Evolutionary conservation across 2,888 invertebrate genomes (phyloP), one percentile per base, ranked within the genome.

Genomic region (Pyrochroa serraticornis): DNA sequence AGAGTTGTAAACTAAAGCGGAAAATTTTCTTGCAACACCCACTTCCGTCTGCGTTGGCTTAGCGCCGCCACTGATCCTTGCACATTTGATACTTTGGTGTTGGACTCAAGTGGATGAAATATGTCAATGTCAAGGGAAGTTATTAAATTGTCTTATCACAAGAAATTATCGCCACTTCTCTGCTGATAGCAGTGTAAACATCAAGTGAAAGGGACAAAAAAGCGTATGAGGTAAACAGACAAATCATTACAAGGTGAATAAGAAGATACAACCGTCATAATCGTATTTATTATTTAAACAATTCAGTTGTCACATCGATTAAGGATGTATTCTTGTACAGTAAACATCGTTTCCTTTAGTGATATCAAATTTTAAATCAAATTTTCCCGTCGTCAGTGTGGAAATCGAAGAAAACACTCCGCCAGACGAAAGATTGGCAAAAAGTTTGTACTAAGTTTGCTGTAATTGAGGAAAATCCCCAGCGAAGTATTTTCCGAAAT

Each of bases 261-360:
- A 48, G 42, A 58, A 54, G 48, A 48, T 50, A 39, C 53, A 57
- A 50, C 52, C 54, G 48, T 62, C 51, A 62, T 55, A 62, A 58
- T 58, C 60, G 42, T 63, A 66, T 64, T 60, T 72, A 69, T 75
- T 75, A 74, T 72, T 75, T 67, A 75, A 76, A 75, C 75, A 75
- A 69, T 71, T 69, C 68, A 71, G 69, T 72, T 70, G 67, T 70
- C 69, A 77, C 77, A 77, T 76, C 75, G 75, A 76, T 76, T 72
- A 75, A 74, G 75, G 74, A 75, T 76, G 75, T 67, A 72, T 72
- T 60, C 50, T 62, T 64, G 64, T 69, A 72, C 70, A 71, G 60
- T 69, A 67, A 69, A 70, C 66, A 68, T 62, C 66, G 60, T 66
- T 67, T 67, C 64, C 59, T 69, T 67, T 66, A 66, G 59, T 67